Conservation (phyloP, 2,113 vertebrate genomes). For the Zosterops hypoxanthus region DNA sequence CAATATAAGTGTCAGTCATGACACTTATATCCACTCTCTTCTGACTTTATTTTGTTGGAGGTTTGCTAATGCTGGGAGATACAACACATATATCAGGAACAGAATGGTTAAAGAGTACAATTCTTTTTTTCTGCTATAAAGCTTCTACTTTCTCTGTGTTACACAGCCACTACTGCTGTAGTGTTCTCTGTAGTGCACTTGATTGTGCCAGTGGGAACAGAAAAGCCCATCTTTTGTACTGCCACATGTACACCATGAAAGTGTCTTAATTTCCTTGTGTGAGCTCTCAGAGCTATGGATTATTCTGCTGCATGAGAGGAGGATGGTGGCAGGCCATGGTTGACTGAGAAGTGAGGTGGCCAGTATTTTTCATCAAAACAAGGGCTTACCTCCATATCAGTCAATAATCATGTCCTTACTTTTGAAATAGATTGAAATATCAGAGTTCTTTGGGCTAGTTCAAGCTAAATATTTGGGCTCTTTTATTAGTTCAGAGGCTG, state of each 20-base stretch:
- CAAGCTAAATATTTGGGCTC: neutral
- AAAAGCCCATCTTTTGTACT: neutral
- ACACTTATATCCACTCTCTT: neutral
- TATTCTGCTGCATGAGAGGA: neutral
- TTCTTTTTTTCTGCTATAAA: neutral
- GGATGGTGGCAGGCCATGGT: neutral
- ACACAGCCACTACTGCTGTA: neutral
- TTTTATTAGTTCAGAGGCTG: neutral
- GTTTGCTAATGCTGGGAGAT: neutral
- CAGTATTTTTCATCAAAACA: neutral
- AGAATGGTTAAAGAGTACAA: neutral
- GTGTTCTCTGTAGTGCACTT: neutral
- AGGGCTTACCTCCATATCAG: neutral
- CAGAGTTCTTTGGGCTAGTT: neutral
- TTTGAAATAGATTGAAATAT: neutral
- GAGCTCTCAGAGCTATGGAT: neutral
- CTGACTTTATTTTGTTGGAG: neutral
- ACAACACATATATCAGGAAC: neutral
- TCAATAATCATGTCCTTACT: neutral
- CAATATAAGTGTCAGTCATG: neutral
- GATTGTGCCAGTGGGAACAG: neutral
- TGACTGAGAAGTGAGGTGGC: neutral
- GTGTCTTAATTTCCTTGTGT: neutral
- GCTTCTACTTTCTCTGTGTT: neutral
- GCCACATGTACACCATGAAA: neutral